Percentiles rank a stretch among this genome's conserved stretches.
phyloP scores from a whole-genome alignment of 2,113 vertebrate species.

The Pygoscelis adeliae region DNA sequence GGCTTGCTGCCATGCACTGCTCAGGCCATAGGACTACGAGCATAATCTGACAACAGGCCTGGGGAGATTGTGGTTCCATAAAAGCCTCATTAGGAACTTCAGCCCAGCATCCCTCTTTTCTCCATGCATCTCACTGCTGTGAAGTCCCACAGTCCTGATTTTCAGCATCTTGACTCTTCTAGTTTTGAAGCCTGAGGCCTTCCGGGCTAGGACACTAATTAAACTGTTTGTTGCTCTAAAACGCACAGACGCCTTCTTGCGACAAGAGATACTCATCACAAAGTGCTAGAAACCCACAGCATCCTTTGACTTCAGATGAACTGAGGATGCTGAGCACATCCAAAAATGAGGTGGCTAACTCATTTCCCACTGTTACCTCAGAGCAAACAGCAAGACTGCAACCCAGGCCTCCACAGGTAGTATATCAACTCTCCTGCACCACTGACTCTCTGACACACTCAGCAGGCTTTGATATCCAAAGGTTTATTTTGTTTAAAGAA shows the following conservation, averaged over 20 bases:
- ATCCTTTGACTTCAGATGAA: not conserved
- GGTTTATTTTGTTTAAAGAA: not conserved
- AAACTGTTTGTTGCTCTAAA: not conserved
- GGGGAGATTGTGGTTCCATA: not conserved
- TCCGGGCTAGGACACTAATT: not conserved
- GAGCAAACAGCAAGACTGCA: not conserved
- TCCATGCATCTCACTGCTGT: not conserved
- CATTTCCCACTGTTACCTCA: not conserved
- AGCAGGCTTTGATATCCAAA: not conserved
- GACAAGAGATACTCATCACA: not conserved
- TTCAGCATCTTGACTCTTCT: not conserved
- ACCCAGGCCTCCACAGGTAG: not conserved
- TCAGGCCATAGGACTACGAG: not conserved
- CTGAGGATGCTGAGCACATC: not conserved
- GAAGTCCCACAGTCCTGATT: not conserved
- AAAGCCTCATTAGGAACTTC: not conserved
- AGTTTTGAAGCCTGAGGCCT: not conserved
- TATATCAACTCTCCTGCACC: not conserved
- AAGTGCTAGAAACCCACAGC: not conserved
- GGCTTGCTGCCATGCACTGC: not conserved
- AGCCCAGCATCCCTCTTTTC: not conserved
- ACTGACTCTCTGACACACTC: not conserved
- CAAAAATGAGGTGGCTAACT: not conserved
- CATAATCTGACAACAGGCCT: not conserved
- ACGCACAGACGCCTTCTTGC: not conserved